Percentiles rank a stretch among this genome's conserved stretches.
These are phyloP conservation scores for Cynoglossus semilaevis DNA, from an alignment of 2,113 vertebrate genomes.

Conservation along the genomic window DNA sequence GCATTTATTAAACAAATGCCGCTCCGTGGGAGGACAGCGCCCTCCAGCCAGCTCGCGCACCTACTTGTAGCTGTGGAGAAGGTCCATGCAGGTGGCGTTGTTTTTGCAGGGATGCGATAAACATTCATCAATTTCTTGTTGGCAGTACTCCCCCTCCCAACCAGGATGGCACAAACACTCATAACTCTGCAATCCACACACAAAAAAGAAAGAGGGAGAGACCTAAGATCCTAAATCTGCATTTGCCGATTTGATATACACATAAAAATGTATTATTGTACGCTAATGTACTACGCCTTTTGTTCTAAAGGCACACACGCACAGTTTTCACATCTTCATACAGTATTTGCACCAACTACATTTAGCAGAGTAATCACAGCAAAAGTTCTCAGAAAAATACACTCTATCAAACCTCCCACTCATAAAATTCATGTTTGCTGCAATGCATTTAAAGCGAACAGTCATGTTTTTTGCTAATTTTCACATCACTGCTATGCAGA, in stretches of 20 bases:
- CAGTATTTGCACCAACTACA: constrained; percentile 27
- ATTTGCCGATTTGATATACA: no score
- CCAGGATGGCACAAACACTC: constrained; percentile 73
- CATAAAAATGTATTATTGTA: neutral
- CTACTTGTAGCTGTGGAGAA: constrained; percentile 78
- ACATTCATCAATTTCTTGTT: constrained; percentile 79
- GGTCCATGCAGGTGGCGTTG: constrained; percentile 78
- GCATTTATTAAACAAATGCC: constrained; percentile 59
- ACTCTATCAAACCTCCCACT: constrained; percentile 45
- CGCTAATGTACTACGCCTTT: neutral
- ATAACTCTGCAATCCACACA: constrained; percentile 68
- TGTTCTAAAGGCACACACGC: no score
- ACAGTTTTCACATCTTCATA: no score
- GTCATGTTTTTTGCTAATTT: constrained; percentile 30
- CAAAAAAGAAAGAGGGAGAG: constrained; percentile 12
- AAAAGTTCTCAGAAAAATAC: neutral
- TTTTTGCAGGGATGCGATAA: constrained; percentile 80
- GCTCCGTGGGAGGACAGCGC: constrained; percentile 38
- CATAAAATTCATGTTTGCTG: constrained; percentile 18
- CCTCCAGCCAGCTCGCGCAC: constrained; percentile 40
- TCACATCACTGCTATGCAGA: constrained; percentile 57
- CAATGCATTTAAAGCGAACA: constrained; percentile 33
- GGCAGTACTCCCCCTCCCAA: constrained; percentile 81
- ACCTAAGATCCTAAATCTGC: no score
- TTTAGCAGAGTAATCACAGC: constrained; percentile 23